Evolutionary conservation across 1,140 invertebrate species (phyloP), one percentile per base, ranked within the genome.

Genomic region (Dendroctonus valens): DNA sequence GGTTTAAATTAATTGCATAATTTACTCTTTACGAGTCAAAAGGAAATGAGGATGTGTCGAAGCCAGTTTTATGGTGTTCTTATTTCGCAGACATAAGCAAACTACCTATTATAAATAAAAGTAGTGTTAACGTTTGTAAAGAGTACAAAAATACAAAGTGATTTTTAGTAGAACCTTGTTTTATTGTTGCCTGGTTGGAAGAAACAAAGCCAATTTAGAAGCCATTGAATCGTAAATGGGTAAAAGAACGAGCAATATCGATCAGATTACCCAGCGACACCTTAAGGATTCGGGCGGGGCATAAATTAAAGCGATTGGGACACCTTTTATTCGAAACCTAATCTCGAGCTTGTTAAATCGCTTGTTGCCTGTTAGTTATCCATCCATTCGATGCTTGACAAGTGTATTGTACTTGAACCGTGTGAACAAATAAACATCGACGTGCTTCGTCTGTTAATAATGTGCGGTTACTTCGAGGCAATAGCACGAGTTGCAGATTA

Each of bases 131-230:
- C 46, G 48, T 60, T 60, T 63, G 60, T 63, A 59, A 63, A 63
- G 49, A 63, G 60, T 63, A 63, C 60, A 63, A 63, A 63, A 61
- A 53, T 61, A 61, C 59, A 61, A 48, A 61, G 15, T 50, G 46
- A 61, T 61, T 61, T 61, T 61, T 61, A 61, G 37, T 61, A 61
- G 5, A 50, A 26, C 4, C 4, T 26, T 15, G 7, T 57, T 57
- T 57, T 37, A 41, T 41, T 57, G 38, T 38, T 8, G 9, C 50
- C 15, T 11, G 8, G 11, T 46, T 46, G 12, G 44, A 5, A 2
- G 44, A 52, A 48, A 48, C 46, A 48, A 48, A 14, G n/a, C 50
- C 50, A 52, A 52, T 52, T 52, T 52, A 6, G 12, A 52, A n/a
- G n/a, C 38, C 38, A 39, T 14, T 26, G 41, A 8, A 59, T 59